phyloP scores from a whole-genome alignment of 2,888 invertebrate species.

The Adelognathus sp. region DNA sequence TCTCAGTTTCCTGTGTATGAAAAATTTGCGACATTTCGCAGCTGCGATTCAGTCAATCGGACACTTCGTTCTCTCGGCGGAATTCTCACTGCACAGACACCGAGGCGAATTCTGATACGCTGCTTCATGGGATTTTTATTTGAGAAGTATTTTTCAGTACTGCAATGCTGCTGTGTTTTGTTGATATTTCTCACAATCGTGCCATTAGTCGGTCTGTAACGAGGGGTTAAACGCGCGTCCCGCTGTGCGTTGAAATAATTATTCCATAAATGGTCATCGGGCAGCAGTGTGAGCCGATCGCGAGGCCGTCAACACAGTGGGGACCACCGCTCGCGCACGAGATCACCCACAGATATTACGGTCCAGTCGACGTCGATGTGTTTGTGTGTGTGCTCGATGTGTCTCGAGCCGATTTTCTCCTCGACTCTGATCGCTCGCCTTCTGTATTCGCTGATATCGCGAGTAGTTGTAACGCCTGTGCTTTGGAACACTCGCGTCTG shows the following conservation, averaged over 20 bases:
- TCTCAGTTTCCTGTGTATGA: background rate
- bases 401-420: constrained; percentile 43
- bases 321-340: constrained; percentile 47
- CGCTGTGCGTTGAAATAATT: constrained; percentile 70
- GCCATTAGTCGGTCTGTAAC: constrained; percentile 58
- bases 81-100: background rate
- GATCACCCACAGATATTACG: constrained; percentile 25
- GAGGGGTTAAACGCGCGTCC: constrained; percentile 56
- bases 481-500: too few species aligned
- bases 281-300: constrained; percentile 29
- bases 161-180: constrained; percentile 6
- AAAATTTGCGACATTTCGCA: background rate
- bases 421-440: too few species aligned
- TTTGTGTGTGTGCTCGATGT: too few species aligned
- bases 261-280: constrained; percentile 67
- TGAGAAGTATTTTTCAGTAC: background rate
- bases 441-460: too few species aligned
- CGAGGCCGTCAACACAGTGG: constrained; percentile 32
- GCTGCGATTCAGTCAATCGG: constrained; percentile 40
- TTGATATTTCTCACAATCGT: constrained; percentile 54
- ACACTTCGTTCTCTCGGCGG: constrained; percentile 20
- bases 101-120: constrained; percentile 30
- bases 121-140: constrained; percentile 3
- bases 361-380: background rate
- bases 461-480: too few species aligned